A percentile compares a stretch with the other conserved stretches of the same genome.
Conservation (phyloP, 2,888 invertebrate genomes). For the Aspidiotus rigidus region DNA sequence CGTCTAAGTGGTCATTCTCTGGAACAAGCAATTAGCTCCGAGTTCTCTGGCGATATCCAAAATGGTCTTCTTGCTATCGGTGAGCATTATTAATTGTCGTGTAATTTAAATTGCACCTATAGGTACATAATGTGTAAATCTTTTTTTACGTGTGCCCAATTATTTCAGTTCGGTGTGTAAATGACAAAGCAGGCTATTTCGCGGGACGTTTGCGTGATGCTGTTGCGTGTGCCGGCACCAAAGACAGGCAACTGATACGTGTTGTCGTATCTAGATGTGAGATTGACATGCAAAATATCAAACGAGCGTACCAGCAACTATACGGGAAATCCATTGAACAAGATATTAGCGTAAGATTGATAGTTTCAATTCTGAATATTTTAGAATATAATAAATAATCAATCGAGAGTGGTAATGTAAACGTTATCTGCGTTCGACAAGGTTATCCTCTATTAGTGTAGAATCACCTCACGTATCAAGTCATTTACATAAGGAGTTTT, state of each 20-base stretch:
- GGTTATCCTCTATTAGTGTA: too few species aligned
- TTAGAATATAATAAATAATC: neutral
- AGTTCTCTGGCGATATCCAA: constrained; percentile 75
- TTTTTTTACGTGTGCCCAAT: constrained; percentile 3
- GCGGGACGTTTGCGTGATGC: constrained; percentile 76
- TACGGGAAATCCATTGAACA: constrained; percentile 68
- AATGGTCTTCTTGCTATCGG: constrained; percentile 69
- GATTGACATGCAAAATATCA: constrained; percentile 77
- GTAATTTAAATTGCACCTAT: neutral
- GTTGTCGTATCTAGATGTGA: constrained; percentile 73
- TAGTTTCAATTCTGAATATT: neutral
- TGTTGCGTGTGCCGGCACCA: constrained; percentile 84
- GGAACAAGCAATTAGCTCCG: constrained; percentile 67
- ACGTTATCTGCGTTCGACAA: too few species aligned
- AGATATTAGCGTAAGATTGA: constrained; percentile 60
- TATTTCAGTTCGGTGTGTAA: constrained; percentile 62
- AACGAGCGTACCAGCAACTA: constrained; percentile 61
- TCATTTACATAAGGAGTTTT: too few species aligned
- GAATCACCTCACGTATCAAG: too few species aligned
- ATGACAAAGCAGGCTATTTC: constrained; percentile 71
- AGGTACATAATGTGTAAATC: neutral
- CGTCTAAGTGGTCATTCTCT: constrained; percentile 68
- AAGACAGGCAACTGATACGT: constrained; percentile 75
- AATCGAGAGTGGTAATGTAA: too few species aligned
- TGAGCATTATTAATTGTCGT: constrained; percentile 39